phyloP scores from a whole-genome alignment of 2,888 invertebrate species.

The Cepaea hortensis region DNA sequence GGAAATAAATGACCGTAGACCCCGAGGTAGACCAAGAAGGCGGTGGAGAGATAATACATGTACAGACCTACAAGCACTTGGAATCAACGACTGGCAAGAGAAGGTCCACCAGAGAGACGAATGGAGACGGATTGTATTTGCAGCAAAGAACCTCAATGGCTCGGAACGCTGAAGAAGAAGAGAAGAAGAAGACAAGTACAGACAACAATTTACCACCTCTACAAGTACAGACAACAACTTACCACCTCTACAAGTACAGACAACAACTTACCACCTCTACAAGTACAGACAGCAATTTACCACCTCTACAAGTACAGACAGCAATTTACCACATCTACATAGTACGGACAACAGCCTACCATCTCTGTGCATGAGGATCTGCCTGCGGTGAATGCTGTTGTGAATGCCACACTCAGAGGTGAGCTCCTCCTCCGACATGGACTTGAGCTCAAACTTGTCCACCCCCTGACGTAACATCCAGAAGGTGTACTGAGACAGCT shows the following conservation, averaged over 20 bases:
- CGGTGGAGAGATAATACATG: too few relatives aligned
- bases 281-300: not conserved
- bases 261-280: not conserved
- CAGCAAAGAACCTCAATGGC: too few relatives aligned
- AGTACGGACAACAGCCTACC: not conserved
- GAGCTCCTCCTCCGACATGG: conserved; percentile 92
- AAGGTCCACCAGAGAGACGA: too few relatives aligned
- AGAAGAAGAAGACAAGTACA: too few relatives aligned
- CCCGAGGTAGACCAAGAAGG: too few relatives aligned
- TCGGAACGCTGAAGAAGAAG: too few relatives aligned
- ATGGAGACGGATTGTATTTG: too few relatives aligned
- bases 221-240: not conserved
- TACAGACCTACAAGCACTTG: too few relatives aligned
- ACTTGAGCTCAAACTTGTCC: conserved; percentile 90
- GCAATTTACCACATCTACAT: too few relatives aligned
- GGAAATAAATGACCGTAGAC: too few relatives aligned
- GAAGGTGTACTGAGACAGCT: conserved; percentile 97
- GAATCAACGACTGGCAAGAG: too few relatives aligned
- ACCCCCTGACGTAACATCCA: conserved; percentile 96
- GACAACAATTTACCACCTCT: not conserved
- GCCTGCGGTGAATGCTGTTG: conserved; percentile 94
- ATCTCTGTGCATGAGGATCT: conserved; percentile 81
- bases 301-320: not conserved
- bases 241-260: not conserved
- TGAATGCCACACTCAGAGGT: conserved; percentile 91